These are phyloP conservation scores for Planococcus citri DNA, from an alignment of 1,140 invertebrate genomes.

Conservation along the genomic window DNA sequence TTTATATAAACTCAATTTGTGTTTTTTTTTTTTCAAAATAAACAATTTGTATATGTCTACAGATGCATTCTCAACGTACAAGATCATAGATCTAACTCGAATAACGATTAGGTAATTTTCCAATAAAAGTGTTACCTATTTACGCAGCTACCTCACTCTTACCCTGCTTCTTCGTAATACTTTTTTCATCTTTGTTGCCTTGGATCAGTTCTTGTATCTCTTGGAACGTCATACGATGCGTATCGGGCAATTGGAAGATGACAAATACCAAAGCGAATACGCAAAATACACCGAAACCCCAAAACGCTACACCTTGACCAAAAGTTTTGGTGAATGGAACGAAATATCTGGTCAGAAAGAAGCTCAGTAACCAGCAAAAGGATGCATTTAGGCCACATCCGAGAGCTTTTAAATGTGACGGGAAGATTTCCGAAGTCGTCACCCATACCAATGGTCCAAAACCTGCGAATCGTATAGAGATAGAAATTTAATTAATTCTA, in stretches of 20 bases:
- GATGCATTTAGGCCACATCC: slow-evolving; percentile 61
- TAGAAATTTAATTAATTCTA: too few relatives aligned
- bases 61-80: too few relatives aligned
- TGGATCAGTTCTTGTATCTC: slow-evolving; percentile 58
- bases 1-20: too few relatives aligned
- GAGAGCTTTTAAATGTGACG: slow-evolving; percentile 56
- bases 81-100: too few relatives aligned
- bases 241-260: slow-evolving; percentile 60
- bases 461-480: too few relatives aligned
- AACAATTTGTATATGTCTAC: too few relatives aligned
- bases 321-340: slow-evolving; percentile 40
- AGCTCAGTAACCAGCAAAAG: slow-evolving; percentile 64
- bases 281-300: slow-evolving; percentile 61
- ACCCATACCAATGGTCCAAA: slow-evolving; percentile 76
- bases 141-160: too few relatives aligned
- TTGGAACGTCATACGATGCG: slow-evolving; percentile 61
- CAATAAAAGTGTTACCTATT: too few relatives aligned
- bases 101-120: too few relatives aligned
- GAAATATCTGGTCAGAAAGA: slow-evolving; percentile 67
- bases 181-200: slow-evolving; percentile 29
- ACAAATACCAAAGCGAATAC: slow-evolving; percentile 47
- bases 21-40: too few relatives aligned
- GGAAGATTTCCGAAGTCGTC: slow-evolving; percentile 70
- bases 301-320: slow-evolving; percentile 58
- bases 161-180: too few relatives aligned